Evolutionary conservation across 2,113 vertebrate genomes (phyloP).

Genomic region (Uropsilus gracilis): DNA sequence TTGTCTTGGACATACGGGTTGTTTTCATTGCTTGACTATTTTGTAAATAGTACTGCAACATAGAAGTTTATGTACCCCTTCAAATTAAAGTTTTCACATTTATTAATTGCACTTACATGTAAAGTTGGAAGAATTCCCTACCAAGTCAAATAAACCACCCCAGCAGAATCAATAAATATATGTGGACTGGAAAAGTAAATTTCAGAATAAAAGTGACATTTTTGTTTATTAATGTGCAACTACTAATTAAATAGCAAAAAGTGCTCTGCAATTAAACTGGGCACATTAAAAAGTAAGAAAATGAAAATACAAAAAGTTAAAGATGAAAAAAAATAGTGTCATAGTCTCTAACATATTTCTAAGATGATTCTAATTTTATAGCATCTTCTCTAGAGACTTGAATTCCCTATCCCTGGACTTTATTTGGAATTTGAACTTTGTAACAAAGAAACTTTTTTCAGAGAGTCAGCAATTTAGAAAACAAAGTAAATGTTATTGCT

Average conservation of each 20-base stretch:
- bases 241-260: slow-evolving; percentile 8
- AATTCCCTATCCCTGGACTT: slow-evolving; percentile 58
- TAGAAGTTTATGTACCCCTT: too few species aligned
- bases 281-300: slow-evolving; percentile 11
- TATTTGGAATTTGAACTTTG: slow-evolving; percentile 76
- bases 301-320: slow-evolving; percentile 38
- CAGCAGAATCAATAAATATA: slow-evolving; percentile 2
- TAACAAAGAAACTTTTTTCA: slow-evolving; percentile 61
- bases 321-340: slow-evolving; percentile 39
- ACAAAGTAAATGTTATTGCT: slow-evolving; percentile 72
- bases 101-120: not conserved
- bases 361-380: slow-evolving; percentile 65
- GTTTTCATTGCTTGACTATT: too few species aligned
- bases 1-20: too few species aligned
- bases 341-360: slow-evolving; percentile 60
- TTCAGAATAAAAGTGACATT: not conserved
- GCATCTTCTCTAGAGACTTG: slow-evolving; percentile 52
- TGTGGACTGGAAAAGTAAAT: not conserved
- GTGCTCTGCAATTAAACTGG: slow-evolving; percentile 20
- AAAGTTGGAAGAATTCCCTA: slow-evolving; percentile 7
- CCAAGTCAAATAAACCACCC: slow-evolving; percentile 20
- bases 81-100: not conserved
- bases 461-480: slow-evolving; percentile 66
- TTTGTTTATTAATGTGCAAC: slow-evolving; percentile 8
- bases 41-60: too few species aligned